phyloP scores from a whole-genome alignment of 2,797 vertebrate genomes.

The Nyctalus aviator region DNA sequence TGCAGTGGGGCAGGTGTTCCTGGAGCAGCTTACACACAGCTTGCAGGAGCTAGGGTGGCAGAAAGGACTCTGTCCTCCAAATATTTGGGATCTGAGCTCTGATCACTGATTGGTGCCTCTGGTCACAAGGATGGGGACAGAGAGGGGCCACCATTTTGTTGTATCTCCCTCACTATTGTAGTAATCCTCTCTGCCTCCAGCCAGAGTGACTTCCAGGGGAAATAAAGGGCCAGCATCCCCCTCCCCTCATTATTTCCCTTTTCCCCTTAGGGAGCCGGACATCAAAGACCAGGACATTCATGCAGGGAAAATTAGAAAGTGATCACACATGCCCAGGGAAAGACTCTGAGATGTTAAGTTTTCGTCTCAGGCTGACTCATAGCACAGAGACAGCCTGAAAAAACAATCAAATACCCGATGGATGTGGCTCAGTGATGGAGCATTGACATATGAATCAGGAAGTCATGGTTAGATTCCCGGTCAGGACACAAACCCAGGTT shows the following conservation, averaged over 20 bases:
- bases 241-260: background rate
- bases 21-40: background rate
- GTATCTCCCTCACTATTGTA: background rate
- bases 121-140: background rate
- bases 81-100: background rate
- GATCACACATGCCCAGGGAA: background rate
- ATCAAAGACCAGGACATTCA: background rate
- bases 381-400: background rate
- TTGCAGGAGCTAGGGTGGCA: background rate
- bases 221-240: background rate
- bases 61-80: background rate
- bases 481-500: background rate
- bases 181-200: background rate
- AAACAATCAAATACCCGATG: background rate
- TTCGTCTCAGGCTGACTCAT: background rate
- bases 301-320: background rate
- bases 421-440: background rate
- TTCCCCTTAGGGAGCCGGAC: background rate
- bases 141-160: background rate
- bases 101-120: background rate
- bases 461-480: background rate
- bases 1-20: background rate
- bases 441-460: background rate
- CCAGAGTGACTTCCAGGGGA: background rate
- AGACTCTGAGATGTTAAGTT: background rate